Conservation (phyloP, 2,888 invertebrate genomes). For the Drosophila sordidapex region DNA sequence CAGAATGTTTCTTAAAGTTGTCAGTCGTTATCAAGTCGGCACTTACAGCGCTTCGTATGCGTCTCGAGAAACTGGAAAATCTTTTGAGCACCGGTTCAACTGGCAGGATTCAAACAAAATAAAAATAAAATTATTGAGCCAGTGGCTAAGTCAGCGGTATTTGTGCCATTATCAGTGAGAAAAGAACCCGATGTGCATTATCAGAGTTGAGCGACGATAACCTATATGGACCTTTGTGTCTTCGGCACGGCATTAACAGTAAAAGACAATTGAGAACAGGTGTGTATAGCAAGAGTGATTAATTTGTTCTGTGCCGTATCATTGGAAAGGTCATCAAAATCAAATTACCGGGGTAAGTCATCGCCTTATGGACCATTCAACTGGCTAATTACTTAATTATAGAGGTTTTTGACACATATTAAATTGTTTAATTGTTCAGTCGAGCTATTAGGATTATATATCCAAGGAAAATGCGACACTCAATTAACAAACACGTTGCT, state of each 20-base stretch:
- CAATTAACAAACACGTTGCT: background rate
- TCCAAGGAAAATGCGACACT: background rate
- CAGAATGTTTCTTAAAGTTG: constrained; percentile 45
- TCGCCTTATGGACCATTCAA: background rate
- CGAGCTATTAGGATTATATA: background rate
- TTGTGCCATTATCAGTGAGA: constrained; percentile 30
- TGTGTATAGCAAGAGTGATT: background rate
- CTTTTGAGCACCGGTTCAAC: constrained; percentile 10
- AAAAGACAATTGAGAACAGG: constrained; percentile 26
- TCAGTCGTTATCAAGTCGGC: constrained; percentile 79
- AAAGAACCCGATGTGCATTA: constrained; percentile 20
- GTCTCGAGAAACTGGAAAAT: constrained; percentile 11
- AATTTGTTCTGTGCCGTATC: background rate
- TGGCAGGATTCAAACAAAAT: constrained; percentile 29
- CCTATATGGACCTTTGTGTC: constrained; percentile 38
- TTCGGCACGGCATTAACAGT: background rate
- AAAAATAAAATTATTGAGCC: background rate
- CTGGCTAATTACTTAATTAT: background rate
- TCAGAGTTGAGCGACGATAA: constrained; percentile 33
- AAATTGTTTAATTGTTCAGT: background rate
- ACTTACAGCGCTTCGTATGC: constrained; percentile 58
- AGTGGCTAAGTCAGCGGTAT: constrained; percentile 15
- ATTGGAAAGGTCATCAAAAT: background rate
- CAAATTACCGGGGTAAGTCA: background rate
- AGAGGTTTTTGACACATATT: background rate